Percentiles rank a stretch among this genome's conserved stretches.
Evolutionary conservation across 2,888 invertebrate species (phyloP).

Genomic region (Cistogaster globosa): DNA sequence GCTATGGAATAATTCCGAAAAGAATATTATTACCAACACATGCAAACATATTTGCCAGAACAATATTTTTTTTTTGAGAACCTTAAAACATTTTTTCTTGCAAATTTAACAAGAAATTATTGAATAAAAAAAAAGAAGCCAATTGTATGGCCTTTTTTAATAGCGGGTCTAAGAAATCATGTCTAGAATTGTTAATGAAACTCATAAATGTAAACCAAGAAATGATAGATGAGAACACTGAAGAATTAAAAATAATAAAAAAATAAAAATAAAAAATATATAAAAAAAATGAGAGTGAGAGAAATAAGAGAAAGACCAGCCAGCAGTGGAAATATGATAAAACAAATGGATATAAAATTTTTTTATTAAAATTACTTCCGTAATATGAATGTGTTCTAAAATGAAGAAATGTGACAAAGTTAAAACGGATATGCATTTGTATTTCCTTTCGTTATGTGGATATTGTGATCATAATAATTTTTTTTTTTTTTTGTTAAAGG

Average conservation of each 20-base stretch:
- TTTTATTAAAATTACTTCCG: slow-evolving; percentile 68
- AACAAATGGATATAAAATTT: slow-evolving; percentile 12
- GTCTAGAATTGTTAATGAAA: slow-evolving; percentile 61
- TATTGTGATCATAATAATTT: not conserved
- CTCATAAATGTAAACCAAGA: slow-evolving; percentile 33
- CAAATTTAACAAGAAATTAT: slow-evolving; percentile 50
- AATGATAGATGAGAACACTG: slow-evolving; percentile 58
- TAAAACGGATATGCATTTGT: slow-evolving; percentile 63
- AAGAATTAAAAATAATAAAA: not conserved
- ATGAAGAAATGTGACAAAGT: not conserved
- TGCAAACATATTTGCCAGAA: slow-evolving; percentile 9
- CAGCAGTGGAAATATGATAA: no score
- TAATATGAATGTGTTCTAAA: slow-evolving; percentile 18
- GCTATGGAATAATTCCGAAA: slow-evolving; percentile 34
- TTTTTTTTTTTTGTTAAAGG: no score
- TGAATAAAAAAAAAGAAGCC: slow-evolving; percentile 23
- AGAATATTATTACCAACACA: not conserved
- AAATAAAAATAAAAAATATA: no score
- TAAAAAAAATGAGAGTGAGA: slow-evolving; percentile 22
- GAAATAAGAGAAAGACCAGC: not conserved
- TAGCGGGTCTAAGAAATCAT: slow-evolving; percentile 62
- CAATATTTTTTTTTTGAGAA: slow-evolving; percentile 31
- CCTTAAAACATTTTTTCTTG: slow-evolving; percentile 43
- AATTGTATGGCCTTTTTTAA: slow-evolving; percentile 67
- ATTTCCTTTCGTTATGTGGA: slow-evolving; percentile 53